Evolutionary conservation across 2,113 vertebrate genomes (phyloP).

Genomic region (Propithecus coquereli): DNA sequence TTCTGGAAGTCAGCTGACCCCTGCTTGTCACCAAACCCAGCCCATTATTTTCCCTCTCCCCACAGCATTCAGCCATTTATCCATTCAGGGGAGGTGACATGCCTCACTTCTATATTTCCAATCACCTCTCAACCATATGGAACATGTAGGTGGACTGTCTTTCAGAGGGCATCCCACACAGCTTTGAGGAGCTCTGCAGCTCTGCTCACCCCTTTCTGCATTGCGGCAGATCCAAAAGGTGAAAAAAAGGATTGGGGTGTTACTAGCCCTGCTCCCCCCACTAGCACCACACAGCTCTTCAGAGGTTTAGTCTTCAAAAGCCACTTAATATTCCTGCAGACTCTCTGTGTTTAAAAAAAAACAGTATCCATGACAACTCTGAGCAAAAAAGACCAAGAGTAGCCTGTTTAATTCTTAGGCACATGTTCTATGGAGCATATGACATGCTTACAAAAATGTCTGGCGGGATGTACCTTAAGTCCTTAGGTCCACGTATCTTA

Average conservation of each 20-base stretch:
- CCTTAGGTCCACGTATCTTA: neutral
- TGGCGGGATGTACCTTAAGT: neutral
- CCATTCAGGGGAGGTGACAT: neutral
- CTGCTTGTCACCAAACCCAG: neutral
- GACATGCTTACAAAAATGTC: neutral
- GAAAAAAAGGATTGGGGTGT: neutral
- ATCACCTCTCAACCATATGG: neutral
- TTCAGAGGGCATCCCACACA: neutral
- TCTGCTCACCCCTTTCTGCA: neutral
- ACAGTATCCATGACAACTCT: slow-evolving; percentile 34
- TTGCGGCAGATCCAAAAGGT: neutral
- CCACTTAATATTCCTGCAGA: slow-evolving; percentile 4
- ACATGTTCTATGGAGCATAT: neutral
- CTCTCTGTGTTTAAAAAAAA: neutral
- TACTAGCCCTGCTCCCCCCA: neutral
- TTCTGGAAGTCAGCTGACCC: neutral
- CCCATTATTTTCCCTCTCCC: neutral
- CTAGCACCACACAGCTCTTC: neutral
- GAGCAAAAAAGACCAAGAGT: neutral
- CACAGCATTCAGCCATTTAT: neutral
- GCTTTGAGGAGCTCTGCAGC: neutral
- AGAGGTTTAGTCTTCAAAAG: slow-evolving; percentile 6
- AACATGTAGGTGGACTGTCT: neutral
- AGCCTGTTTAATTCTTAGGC: neutral
- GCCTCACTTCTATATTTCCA: neutral